These are phyloP conservation scores for Globodera ellingtonae DNA, from an alignment of 1,140 invertebrate species.

Conservation along the genomic window DNA sequence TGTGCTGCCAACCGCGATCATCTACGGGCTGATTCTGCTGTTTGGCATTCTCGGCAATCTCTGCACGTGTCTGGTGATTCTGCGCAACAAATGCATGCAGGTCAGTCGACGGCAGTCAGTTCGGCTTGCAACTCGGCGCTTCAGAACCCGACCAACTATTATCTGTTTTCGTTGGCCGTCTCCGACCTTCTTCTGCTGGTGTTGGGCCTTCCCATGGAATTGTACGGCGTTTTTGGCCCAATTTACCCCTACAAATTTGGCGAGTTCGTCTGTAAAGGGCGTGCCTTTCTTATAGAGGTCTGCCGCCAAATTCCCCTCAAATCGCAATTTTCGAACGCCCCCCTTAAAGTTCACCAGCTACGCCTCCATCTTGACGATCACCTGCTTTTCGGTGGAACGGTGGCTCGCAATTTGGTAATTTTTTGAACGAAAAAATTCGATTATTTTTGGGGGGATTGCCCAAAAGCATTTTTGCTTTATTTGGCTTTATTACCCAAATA, in stretches of 20 bases:
- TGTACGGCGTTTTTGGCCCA: constrained; percentile 55
- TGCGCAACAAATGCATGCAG: constrained; percentile 83
- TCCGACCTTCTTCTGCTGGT: constrained; percentile 84
- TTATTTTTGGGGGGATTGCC: not conserved
- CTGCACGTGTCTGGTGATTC: constrained; percentile 87
- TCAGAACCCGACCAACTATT: constrained; percentile 71
- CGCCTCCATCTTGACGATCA: constrained; percentile 87
- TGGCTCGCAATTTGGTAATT: constrained; percentile 68
- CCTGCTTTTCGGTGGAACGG: constrained; percentile 88
- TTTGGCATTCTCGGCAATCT: constrained; percentile 86
- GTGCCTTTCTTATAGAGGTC: constrained; percentile 63
- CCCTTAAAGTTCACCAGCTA: constrained; percentile 65
- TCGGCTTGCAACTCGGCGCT: constrained; percentile 80
- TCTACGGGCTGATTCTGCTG: constrained; percentile 71
- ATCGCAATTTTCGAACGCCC: constrained; percentile 65
- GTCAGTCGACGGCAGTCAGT: constrained; percentile 65
- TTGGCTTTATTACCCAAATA: not conserved
- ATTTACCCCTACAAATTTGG: constrained; percentile 58
- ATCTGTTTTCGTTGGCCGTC: constrained; percentile 73
- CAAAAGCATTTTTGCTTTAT: too few relatives aligned
- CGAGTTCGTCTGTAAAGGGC: constrained; percentile 56
- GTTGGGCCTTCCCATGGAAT: constrained; percentile 66
- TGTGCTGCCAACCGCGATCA: constrained; percentile 54
- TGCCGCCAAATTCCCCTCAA: constrained; percentile 75
- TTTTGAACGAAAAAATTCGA: constrained; percentile 30